Percentiles rank a stretch among this genome's conserved stretches.
Conservation (phyloP, 1,140 invertebrate genomes). For the Pteromalus puparum region DNA sequence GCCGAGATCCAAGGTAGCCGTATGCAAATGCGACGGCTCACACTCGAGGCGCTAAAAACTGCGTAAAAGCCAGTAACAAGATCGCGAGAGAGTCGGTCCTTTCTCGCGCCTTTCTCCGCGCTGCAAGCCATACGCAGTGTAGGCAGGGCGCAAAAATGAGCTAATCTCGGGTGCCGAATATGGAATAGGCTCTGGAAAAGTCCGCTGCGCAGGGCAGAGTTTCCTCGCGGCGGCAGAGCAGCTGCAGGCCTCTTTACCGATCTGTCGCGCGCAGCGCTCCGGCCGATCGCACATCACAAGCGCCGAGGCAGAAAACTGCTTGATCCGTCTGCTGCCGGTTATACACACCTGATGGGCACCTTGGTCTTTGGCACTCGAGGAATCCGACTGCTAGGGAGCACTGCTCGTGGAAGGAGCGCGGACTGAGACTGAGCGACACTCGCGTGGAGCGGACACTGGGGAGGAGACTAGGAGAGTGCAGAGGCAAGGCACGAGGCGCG, state of each 20-base stretch:
- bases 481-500: conserved; percentile 17
- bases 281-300: conserved; percentile 17
- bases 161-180: neutral
- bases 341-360: neutral
- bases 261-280: neutral
- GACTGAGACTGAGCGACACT: no score
- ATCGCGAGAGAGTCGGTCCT: neutral
- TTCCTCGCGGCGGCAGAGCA: no score
- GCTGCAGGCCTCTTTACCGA: neutral
- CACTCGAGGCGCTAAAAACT: conserved; percentile 6
- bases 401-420: neutral
- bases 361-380: neutral
- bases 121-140: neutral
- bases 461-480: no score
- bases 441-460: no score
- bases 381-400: no score
- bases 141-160: no score
- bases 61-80: neutral
- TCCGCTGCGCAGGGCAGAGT: neutral
- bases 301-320: conserved; percentile 16
- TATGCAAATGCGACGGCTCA: neutral
- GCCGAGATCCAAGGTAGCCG: no score
- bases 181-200: neutral
- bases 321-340: neutral
- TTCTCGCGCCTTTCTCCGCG: conserved; percentile 25